phyloP scores from a whole-genome alignment of 2,113 vertebrate species.

The Toxostoma redivivum region DNA sequence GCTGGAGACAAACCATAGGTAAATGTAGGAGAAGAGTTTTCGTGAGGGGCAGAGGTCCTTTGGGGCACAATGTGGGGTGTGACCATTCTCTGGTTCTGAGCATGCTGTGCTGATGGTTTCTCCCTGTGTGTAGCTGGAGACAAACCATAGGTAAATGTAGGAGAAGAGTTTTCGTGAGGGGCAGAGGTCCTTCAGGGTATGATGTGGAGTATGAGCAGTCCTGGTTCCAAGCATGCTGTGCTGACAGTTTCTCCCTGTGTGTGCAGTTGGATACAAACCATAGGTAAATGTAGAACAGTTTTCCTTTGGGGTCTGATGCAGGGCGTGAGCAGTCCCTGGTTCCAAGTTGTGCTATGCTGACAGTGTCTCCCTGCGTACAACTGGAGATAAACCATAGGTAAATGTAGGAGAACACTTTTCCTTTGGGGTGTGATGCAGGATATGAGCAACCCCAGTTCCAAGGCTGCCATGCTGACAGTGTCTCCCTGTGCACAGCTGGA shows the following conservation, averaged over 20 bases:
- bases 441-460: neutral
- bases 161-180: neutral
- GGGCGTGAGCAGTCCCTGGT: rapidly evolving
- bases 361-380: neutral
- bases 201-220: neutral
- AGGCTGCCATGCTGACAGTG: neutral
- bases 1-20: neutral
- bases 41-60: neutral
- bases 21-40: neutral
- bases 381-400: neutral
- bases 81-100: neutral
- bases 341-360: rapidly evolving
- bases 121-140: constrained; percentile 63
- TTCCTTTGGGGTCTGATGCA: too few species aligned
- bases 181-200: neutral
- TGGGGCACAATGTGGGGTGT: neutral
- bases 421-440: too few species aligned
- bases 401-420: neutral
- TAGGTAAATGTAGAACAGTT: rapidly evolving
- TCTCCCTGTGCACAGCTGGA: too few species aligned
- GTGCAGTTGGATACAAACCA: neutral
- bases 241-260: neutral
- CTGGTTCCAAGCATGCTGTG: rapidly evolving
- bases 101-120: rapidly evolving
- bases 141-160: rapidly evolving